Evolutionary conservation across 2,113 vertebrate genomes (phyloP).

Genomic region (Lethenteron camtschaticum): DNA sequence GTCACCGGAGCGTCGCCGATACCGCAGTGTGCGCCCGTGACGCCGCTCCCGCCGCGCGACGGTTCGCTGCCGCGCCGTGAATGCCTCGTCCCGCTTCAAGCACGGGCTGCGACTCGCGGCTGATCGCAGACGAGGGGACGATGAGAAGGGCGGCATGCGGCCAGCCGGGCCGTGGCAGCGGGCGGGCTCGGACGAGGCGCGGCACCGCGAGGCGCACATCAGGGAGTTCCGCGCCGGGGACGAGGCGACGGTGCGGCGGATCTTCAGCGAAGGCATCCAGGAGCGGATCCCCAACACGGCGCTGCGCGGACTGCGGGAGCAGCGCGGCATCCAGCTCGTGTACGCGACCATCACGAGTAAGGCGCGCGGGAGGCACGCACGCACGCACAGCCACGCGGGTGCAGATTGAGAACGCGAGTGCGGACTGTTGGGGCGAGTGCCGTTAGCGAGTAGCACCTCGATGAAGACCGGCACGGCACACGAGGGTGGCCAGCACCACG

Average conservation of each 20-base stretch:
- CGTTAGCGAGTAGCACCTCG: too few species aligned
- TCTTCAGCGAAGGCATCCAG: slow-evolving; percentile 81
- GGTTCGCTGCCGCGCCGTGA: neutral
- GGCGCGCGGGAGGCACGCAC: slow-evolving; percentile 11
- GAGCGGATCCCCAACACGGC: slow-evolving; percentile 83
- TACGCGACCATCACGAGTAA: slow-evolving; percentile 64
- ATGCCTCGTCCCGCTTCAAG: slow-evolving; percentile 84
- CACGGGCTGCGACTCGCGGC: slow-evolving; percentile 97
- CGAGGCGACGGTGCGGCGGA: slow-evolving; percentile 54
- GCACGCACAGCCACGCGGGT: neutral
- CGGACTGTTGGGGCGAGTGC: too few species aligned
- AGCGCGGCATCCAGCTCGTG: slow-evolving; percentile 48
- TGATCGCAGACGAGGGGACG: slow-evolving; percentile 66
- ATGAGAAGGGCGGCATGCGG: slow-evolving; percentile 5
- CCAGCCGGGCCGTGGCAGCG: slow-evolving; percentile 14
- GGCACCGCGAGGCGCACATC: slow-evolving; percentile 40
- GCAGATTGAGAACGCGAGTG: too few species aligned
- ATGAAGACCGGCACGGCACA: too few species aligned
- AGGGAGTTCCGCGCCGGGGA: slow-evolving; percentile 60
- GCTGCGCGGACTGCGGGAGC: slow-evolving; percentile 56
- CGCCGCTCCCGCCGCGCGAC: neutral
- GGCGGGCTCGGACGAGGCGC: slow-evolving; percentile 22
- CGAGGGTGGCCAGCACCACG: too few species aligned
- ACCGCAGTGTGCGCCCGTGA: neutral
- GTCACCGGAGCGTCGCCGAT: too few species aligned